Conservation (phyloP, 2,797 vertebrate genomes). For the Sylvilagus floridanus region DNA sequence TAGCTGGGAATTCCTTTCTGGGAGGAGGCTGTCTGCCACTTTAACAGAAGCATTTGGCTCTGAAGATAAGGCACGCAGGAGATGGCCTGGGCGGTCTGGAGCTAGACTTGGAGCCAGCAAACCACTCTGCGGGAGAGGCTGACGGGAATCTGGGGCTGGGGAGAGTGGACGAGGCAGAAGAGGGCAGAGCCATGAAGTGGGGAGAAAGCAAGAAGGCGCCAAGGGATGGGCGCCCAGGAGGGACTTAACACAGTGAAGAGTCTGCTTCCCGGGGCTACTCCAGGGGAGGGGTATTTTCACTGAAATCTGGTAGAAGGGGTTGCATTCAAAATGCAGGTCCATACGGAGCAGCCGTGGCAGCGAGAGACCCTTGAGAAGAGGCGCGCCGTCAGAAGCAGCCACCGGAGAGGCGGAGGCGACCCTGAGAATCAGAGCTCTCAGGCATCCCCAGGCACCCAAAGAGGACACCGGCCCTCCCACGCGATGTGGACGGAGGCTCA, state of each 20-base stretch:
- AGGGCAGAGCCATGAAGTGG: neutral
- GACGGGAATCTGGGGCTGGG: neutral
- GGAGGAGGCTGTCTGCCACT: constrained; percentile 61
- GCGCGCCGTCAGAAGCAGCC: neutral
- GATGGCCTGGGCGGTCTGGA: constrained; percentile 30
- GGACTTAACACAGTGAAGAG: neutral
- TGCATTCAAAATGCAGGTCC: constrained; percentile 17
- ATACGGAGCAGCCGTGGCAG: neutral
- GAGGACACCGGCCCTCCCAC: constrained; percentile 10
- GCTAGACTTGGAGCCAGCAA: neutral
- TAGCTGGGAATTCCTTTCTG: constrained; percentile 72
- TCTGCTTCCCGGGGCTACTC: neutral
- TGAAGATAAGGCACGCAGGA: constrained; percentile 69
- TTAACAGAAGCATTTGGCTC: constrained; percentile 62
- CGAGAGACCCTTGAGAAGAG: neutral
- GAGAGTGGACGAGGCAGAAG: neutral
- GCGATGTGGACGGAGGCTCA: neutral
- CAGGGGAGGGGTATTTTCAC: neutral
- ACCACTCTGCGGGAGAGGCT: neutral
- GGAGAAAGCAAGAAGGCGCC: neutral
- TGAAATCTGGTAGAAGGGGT: neutral
- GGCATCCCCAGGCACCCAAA: constrained; percentile 46
- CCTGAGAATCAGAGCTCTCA: constrained; percentile 16
- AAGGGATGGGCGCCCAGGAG: neutral
- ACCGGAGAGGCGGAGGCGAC: neutral